phyloP scores from a whole-genome alignment of 2,113 vertebrate species.

The Chionodraco myersi region DNA sequence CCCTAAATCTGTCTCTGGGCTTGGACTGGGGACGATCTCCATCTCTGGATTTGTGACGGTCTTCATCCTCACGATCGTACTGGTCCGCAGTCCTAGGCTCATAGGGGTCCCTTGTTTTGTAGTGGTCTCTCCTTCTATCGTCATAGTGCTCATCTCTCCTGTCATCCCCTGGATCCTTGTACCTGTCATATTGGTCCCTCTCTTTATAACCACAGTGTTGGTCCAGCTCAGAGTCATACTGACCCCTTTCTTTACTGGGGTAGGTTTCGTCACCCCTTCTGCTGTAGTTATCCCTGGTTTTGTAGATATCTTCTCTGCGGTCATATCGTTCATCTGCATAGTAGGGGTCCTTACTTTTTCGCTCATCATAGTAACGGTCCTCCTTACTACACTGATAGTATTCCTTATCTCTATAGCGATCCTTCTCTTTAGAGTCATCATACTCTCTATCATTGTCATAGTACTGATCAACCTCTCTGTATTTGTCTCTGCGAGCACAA shows the following conservation, averaged over 20 bases:
- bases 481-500: slow-evolving; percentile 49
- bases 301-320: slow-evolving; percentile 43
- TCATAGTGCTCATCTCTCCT: slow-evolving; percentile 59
- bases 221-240: slow-evolving; percentile 65
- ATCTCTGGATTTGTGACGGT: slow-evolving; percentile 42
- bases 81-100: slow-evolving; percentile 53
- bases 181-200: slow-evolving; percentile 48
- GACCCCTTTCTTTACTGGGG: slow-evolving; percentile 37
- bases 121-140: slow-evolving; percentile 52
- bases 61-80: slow-evolving; percentile 45
- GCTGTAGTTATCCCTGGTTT: slow-evolving; percentile 40
- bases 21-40: slow-evolving; percentile 6
- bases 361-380: slow-evolving; percentile 51
- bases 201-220: slow-evolving; percentile 54
- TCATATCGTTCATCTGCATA: slow-evolving; percentile 60
- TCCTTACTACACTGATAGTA: slow-evolving; percentile 52
- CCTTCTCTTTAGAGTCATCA: slow-evolving; percentile 59
- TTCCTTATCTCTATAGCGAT: slow-evolving; percentile 59
- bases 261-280: slow-evolving; percentile 40
- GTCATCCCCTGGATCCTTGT: slow-evolving; percentile 62
- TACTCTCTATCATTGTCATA: slow-evolving; percentile 59
- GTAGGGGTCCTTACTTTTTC: slow-evolving; percentile 33
- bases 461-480: slow-evolving; percentile 46
- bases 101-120: slow-evolving; percentile 43
- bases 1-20: slow-evolving; percentile 44